Conservation (phyloP, 1,140 invertebrate genomes). For the Maniola jurtina region DNA sequence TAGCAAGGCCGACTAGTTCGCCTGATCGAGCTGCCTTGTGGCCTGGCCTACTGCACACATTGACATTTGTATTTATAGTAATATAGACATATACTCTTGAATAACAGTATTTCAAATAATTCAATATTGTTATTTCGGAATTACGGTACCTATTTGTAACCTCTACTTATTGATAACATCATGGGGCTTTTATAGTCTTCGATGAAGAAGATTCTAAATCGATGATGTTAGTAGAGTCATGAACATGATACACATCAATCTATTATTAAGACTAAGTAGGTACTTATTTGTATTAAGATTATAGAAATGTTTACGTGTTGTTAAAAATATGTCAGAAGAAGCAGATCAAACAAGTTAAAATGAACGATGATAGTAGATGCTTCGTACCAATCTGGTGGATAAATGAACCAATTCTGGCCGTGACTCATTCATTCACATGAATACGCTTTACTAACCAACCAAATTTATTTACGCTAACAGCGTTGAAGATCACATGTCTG, state of each 20-base stretch:
- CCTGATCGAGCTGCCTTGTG: constrained; percentile 38
- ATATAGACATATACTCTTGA: constrained; percentile 3
- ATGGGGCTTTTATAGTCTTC: too few relatives aligned
- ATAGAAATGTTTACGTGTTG: too few relatives aligned
- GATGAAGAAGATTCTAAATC: too few relatives aligned
- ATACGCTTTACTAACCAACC: constrained; percentile 56
- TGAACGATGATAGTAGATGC: constrained; percentile 42
- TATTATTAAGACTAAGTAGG: too few relatives aligned
- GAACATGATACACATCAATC: too few relatives aligned
- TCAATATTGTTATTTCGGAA: constrained; percentile 5
- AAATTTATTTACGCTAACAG: constrained; percentile 61
- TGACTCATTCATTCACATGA: constrained; percentile 74
- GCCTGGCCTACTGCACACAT: constrained; percentile 40
- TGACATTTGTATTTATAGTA: constrained; percentile 23
- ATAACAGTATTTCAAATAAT: constrained; percentile 10
- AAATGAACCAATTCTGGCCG: constrained; percentile 63
- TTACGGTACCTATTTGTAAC: background rate
- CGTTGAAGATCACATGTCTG: constrained; percentile 24
- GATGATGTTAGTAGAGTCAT: too few relatives aligned
- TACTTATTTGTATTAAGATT: too few relatives aligned
- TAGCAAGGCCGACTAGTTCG: constrained; percentile 70
- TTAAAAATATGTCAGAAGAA: background rate
- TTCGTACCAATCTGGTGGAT: constrained; percentile 56
- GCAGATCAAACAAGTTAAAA: constrained; percentile 35
- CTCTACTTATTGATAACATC: too few relatives aligned